A percentile compares a stretch with the other conserved stretches of the same genome.
Evolutionary conservation across 2,888 invertebrate species (phyloP).

Genomic region (Adelognathus sp.): DNA sequence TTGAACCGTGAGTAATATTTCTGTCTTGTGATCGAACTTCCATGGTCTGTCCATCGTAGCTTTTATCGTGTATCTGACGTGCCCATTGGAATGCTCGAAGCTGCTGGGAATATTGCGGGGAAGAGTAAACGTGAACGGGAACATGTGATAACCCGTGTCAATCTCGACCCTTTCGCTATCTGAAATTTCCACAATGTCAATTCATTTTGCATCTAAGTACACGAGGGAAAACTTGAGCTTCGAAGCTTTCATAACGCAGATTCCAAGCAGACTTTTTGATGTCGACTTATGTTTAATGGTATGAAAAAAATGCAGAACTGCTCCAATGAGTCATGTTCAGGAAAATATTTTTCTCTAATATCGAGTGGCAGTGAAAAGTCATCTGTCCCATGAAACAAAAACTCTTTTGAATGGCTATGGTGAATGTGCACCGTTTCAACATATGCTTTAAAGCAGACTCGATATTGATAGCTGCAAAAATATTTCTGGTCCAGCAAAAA

Average conservation of each 20-base stretch:
- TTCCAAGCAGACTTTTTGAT: no score
- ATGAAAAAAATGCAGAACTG: no score
- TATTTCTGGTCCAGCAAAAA: no score
- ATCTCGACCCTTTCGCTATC: constrained; percentile 85
- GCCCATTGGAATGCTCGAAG: constrained; percentile 86
- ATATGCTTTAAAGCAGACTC: no score
- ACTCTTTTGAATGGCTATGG: background rate
- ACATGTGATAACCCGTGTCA: constrained; percentile 87
- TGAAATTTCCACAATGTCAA: constrained; percentile 49
- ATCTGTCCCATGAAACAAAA: background rate
- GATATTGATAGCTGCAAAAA: no score
- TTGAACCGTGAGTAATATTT: constrained; percentile 88
- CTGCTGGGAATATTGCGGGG: constrained; percentile 89
- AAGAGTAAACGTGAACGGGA: constrained; percentile 89
- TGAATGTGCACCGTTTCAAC: no score
- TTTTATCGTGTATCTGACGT: constrained; percentile 86
- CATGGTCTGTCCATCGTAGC: constrained; percentile 90
- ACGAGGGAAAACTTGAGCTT: no score
- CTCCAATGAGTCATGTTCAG: no score
- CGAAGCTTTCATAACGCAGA: no score
- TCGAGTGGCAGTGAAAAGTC: background rate
- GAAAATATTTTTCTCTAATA: no score
- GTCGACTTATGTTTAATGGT: no score
- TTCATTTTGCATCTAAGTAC: background rate
- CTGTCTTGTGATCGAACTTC: constrained; percentile 90